Base-by-base conservation (phyloP, 1,140 invertebrate species). In the Tenebrio molitor region DNA sequence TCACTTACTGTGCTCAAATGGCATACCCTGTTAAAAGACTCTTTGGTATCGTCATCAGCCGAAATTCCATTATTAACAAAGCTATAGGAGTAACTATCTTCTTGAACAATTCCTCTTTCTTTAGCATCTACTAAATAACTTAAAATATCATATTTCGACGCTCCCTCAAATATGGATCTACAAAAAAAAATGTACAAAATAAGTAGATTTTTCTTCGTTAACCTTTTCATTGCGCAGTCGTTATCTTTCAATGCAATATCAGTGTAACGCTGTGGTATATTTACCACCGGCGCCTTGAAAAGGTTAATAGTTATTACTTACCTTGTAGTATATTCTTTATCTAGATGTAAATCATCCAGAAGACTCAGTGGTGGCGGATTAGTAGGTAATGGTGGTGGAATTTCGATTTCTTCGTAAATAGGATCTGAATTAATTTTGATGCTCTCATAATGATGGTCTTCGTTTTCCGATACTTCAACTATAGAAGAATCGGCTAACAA, bases 351-450 rank as follows among this genome's bases (percentile, higher is more conserved):
- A 75, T 91, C 91, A 64, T 91, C 88, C 39, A 90, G 23, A 77
- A 88, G 79, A 29, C 83, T 85, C 62, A 86, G 81, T 0, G 90
- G 92, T 2, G 92, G 91, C 6, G 91, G 91, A 75, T 90, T 91
- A 0, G 91, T 78, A 1, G 92, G 92, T 62, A 93, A 79, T 3
- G 92, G 92, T 12, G 91, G 92, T 5, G 92, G 92, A 75, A 92
- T 90, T 74, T 93, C 92, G 6, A 95, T 93, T 84, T 96, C 94
- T 84, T 95, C 94, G 80, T 95, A 95, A 79, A 95, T 95, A 1
- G 93, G 93, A 84, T 95, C 93, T 44, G 81, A 75, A 70, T 88
- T 88, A n/a, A 86, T 77, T 39, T 91, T 86, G 19, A 94, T 93
- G 14, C 91, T 89, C 79, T 94, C 93, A 74, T 94, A 94, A 66